Conservation (phyloP, 1,140 invertebrate species). For the Microvelia longipes region DNA sequence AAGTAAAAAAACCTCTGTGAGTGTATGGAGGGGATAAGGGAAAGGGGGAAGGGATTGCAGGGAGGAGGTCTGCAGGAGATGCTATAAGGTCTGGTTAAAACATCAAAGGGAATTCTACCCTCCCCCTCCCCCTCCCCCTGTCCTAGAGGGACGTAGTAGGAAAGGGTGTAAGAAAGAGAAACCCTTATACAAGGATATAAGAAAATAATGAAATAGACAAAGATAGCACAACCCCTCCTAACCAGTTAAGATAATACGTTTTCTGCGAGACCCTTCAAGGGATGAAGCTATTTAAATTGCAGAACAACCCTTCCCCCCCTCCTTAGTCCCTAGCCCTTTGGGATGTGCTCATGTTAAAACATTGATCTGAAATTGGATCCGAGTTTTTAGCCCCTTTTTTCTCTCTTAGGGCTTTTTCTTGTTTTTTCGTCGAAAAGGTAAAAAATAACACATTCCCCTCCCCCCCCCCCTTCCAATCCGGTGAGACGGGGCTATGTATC, state of each 20-base stretch:
- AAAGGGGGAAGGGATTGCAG: background rate
- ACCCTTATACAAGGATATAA: background rate
- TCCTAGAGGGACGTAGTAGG: background rate
- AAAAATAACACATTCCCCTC: too few species aligned
- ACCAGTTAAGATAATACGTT: background rate
- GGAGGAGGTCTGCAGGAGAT: background rate
- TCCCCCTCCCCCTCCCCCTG: background rate
- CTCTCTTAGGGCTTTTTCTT: background rate
- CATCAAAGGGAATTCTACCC: slow-evolving; percentile 16
- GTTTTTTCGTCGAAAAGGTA: too few species aligned
- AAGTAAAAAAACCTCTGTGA: too few species aligned
- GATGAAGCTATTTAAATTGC: slow-evolving; percentile 22
- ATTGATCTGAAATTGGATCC: slow-evolving; percentile 24
- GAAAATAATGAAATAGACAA: background rate
- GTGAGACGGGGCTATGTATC: too few species aligned
- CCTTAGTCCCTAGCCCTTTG: background rate
- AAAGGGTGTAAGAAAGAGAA: background rate
- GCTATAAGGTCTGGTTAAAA: slow-evolving; percentile 3
- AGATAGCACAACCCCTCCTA: background rate
- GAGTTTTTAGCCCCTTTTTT: slow-evolving; percentile 16
- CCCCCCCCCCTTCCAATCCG: too few species aligned
- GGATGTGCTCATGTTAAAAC: slow-evolving; percentile 22
- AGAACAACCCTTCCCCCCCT: slow-evolving; percentile 17
- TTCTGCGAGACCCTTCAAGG: background rate
- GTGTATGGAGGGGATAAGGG: too few species aligned